These are phyloP conservation scores for Planococcus citri DNA, from an alignment of 1,140 invertebrate species.

Conservation along the genomic window DNA sequence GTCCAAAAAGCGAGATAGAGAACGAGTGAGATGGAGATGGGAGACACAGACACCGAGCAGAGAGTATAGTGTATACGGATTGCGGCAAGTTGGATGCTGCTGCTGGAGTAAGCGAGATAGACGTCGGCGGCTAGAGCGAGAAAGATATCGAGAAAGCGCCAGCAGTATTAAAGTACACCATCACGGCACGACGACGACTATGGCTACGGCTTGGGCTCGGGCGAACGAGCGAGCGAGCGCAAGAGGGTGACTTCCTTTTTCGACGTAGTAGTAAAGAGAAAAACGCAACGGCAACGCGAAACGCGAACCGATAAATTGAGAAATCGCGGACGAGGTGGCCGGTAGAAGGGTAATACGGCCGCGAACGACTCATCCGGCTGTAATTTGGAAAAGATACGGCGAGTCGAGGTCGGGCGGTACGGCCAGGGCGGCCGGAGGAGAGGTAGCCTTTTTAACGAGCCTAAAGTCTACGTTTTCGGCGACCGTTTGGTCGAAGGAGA, in stretches of 20 bases:
- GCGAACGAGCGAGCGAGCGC: not conserved
- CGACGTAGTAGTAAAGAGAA: slow-evolving; percentile 9
- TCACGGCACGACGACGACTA: too few relatives aligned
- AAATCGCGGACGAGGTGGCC: not conserved
- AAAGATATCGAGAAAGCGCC: too few relatives aligned
- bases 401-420: not conserved
- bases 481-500: not conserved
- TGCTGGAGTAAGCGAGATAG: too few relatives aligned
- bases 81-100: too few relatives aligned
- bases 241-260: slow-evolving; percentile 16
- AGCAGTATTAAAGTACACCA: too few relatives aligned
- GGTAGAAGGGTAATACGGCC: slow-evolving; percentile 5
- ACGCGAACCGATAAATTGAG: slow-evolving; percentile 20
- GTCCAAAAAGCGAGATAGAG: too few relatives aligned
- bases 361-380: slow-evolving; percentile 18
- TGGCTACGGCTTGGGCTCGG: too few relatives aligned
- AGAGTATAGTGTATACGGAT: too few relatives aligned
- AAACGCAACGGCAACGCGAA: slow-evolving; percentile 1
- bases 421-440: not conserved
- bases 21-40: too few relatives aligned
- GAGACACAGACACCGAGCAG: too few relatives aligned
- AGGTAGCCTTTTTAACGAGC: slow-evolving; percentile 17
- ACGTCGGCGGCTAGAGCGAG: too few relatives aligned
- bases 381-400: slow-evolving; percentile 12
- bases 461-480: slow-evolving; percentile 19